Percentiles rank a stretch among this genome's conserved stretches.
These are phyloP conservation scores for Campylomormyrus numenius DNA, from an alignment of 2,113 vertebrate species.

Conservation along the genomic window DNA sequence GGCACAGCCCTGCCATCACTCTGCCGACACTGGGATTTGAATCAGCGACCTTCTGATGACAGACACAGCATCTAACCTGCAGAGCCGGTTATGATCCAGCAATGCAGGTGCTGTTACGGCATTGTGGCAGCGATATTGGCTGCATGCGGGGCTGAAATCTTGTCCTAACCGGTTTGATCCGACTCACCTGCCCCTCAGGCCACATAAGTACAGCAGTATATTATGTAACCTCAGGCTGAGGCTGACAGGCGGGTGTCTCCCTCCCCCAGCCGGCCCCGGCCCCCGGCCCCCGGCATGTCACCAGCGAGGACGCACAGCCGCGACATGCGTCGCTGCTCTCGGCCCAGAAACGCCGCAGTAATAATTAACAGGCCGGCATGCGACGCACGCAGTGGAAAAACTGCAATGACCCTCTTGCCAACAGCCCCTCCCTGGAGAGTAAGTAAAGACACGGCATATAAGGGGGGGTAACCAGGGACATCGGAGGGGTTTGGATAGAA, in stretches of 20 bases:
- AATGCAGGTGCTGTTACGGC: too few relatives aligned
- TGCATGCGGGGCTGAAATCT: not conserved
- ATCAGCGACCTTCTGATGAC: not conserved
- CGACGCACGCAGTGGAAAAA: not conserved
- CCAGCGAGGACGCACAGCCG: not conserved
- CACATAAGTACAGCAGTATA: not conserved
- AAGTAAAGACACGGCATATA: not conserved
- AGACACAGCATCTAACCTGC: not conserved
- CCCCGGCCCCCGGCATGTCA: not conserved
- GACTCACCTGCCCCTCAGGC: not conserved
- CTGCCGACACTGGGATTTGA: not conserved
- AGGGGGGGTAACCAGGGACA: not conserved
- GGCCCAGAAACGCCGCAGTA: not conserved
- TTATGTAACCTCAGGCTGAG: not conserved
- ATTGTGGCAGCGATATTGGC: not conserved
- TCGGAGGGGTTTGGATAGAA: not conserved
- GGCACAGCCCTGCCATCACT: too few relatives aligned
- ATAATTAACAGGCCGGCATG: conserved; percentile 1
- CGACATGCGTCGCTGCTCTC: not conserved
- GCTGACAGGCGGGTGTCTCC: not conserved
- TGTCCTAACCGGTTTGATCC: not conserved
- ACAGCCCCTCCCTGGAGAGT: not conserved
- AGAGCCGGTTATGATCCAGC: too few relatives aligned
- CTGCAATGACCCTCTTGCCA: not conserved
- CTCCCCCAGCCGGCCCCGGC: not conserved